Evolutionary conservation across 1,140 invertebrate species (phyloP).

Genomic region (Ericerus pela): DNA sequence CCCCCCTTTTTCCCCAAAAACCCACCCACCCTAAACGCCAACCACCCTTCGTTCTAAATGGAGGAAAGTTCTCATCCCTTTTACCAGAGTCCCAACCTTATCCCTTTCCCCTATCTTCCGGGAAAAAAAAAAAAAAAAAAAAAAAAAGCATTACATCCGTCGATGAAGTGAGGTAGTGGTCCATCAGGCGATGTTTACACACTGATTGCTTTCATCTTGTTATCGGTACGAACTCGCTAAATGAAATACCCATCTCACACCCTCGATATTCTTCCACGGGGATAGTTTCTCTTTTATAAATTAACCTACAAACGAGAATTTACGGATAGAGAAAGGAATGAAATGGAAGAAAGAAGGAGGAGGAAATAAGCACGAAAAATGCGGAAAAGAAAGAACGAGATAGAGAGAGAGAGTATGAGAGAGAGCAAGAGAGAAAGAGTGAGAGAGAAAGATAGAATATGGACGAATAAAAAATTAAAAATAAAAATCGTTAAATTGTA

Average conservation of each 20-base stretch:
- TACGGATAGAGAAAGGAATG: neutral
- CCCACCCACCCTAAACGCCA: neutral
- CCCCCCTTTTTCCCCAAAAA: no score
- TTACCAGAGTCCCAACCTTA: no score
- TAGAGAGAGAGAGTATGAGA: no score
- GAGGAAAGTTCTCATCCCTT: slow-evolving; percentile 6
- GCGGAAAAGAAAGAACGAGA: no score
- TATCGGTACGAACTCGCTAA: slow-evolving; percentile 10
- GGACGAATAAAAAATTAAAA: no score
- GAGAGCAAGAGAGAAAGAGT: no score
- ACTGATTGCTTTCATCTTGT: slow-evolving; percentile 11
- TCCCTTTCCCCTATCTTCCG: no score
- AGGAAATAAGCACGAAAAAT: no score
- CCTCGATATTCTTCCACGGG: slow-evolving; percentile 11
- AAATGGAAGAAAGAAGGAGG: no score
- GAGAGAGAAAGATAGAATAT: no score
- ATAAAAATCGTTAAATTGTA: no score
- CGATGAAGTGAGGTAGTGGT: neutral
- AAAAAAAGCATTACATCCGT: neutral
- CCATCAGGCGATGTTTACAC: slow-evolving; percentile 10
- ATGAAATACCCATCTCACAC: slow-evolving; percentile 8
- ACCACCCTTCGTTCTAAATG: slow-evolving; percentile 1
- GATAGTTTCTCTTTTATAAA: slow-evolving; percentile 11
- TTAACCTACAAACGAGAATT: slow-evolving; percentile 5
- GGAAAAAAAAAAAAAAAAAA: no score